Base-by-base conservation (phyloP, 2,113 vertebrate species). In the Tricholaema leucomelas region DNA sequence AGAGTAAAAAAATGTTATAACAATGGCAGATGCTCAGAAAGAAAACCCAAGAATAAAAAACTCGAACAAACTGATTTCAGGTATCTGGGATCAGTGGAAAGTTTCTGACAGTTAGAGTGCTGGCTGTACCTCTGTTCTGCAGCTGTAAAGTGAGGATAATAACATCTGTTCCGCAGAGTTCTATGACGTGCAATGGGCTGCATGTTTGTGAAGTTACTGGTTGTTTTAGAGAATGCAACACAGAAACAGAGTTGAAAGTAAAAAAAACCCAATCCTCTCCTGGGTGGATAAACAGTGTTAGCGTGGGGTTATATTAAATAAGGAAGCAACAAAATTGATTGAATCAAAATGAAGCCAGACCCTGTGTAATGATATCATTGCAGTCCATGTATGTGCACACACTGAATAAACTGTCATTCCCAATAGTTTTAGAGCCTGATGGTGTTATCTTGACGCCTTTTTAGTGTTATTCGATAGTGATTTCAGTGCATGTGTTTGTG, bases 361-460 rank as follows among this genome's bases (percentile, higher is more conserved):
- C 7, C 18, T 46, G 15, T 0, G 0, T 54, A 20, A 36, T 25
- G 36, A n/a, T 48, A 24, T 9, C 20, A 33, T 28, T 71, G 9
- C 23, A 65, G 31, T 15, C 35, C 21, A 10, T 46, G 8, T 52
- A 58, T 4, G 2, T 64, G 21, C 19, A 46, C 12, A 8, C 28
- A 7, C 58, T 75, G 59, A 82, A 88, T 46, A 40, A 63, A 5
- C 46, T 44, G 44, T 31, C 1, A 24, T 58, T 92, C 27, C 17
- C 18, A 60, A 18, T 31, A 36, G 18, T 44, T 86, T 81, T 25
- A 60, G 13, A 71, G 25, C 10, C 71, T 86, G 33, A 67, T 60
- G 67, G 83, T 81, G 35, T 55, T 46, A 38, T 27, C 5, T 2
- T 40, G 18, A 52, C 54, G 12, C 60, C 14, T 24, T 54, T 73